A percentile compares a stretch with the other conserved stretches of the same genome.
Evolutionary conservation across 2,797 vertebrate species (phyloP).

Genomic region (Ara ararauna): DNA sequence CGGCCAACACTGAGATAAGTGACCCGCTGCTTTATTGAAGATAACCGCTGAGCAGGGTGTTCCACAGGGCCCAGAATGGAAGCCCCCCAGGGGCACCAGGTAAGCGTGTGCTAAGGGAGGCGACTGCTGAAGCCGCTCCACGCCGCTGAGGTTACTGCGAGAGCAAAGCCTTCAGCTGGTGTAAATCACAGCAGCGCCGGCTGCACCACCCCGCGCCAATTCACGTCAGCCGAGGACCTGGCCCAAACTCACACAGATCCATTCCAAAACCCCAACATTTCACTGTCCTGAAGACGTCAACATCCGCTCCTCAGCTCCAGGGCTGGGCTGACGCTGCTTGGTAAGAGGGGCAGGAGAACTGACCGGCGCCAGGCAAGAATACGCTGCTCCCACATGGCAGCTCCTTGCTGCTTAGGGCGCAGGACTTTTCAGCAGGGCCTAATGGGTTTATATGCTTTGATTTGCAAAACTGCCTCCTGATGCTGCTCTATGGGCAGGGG

Average conservation of each 20-base stretch:
- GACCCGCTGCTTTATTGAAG: neutral
- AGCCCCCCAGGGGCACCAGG: rapidly evolving
- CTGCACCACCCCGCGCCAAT: neutral
- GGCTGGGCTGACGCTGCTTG: neutral
- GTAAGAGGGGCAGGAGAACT: neutral
- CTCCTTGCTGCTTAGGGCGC: neutral
- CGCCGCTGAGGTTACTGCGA: rapidly evolving
- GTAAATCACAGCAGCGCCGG: neutral
- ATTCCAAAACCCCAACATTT: conserved; percentile 9
- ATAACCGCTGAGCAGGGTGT: neutral
- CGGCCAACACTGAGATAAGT: rapidly evolving
- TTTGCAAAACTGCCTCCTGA: neutral
- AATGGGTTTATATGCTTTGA: neutral
- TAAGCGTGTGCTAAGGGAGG: neutral
- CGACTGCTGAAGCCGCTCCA: rapidly evolving
- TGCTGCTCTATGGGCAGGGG: neutral
- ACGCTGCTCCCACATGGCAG: neutral
- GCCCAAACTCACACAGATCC: neutral
- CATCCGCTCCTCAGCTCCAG: neutral
- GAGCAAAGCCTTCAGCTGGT: neutral
- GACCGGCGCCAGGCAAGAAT: neutral
- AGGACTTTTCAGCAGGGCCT: neutral
- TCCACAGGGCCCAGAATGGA: neutral
- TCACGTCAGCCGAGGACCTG: conserved; percentile 30
- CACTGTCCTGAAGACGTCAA: conserved; percentile 45